Evolutionary conservation across 2,888 invertebrate species (phyloP).

Genomic region (Gibbula magus): DNA sequence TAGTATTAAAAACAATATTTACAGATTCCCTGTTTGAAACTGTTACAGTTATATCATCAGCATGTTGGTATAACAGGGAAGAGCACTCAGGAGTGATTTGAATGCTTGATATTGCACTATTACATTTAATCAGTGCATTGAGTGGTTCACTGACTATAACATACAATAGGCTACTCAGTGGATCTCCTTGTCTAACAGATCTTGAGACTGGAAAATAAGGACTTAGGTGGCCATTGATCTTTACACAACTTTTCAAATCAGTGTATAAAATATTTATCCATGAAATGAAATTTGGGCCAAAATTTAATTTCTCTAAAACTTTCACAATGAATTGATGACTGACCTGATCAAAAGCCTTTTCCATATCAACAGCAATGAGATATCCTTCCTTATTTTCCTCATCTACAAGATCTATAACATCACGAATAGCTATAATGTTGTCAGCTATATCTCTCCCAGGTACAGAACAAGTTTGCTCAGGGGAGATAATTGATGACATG

Average conservation of each 20-base stretch:
- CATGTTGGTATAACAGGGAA: background rate
- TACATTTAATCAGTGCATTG: background rate
- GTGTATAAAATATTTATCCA: background rate
- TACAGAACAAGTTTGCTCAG: background rate
- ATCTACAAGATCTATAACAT: background rate
- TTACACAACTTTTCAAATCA: background rate
- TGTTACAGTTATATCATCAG: background rate
- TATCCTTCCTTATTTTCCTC: background rate
- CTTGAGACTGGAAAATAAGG: background rate
- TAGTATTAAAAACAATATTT: background rate
- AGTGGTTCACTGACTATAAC: background rate
- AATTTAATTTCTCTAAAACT: background rate
- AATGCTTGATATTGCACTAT: background rate
- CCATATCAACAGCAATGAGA: background rate
- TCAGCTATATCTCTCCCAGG: background rate
- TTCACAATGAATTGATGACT: background rate
- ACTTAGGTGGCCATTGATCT: background rate
- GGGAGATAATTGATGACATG: background rate
- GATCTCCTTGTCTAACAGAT: background rate
- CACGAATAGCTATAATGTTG: background rate
- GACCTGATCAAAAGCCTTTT: background rate
- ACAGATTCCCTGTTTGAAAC: background rate
- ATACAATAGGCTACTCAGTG: background rate
- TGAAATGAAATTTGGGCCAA: background rate
- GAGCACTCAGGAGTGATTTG: background rate